phyloP scores from a whole-genome alignment of 2,888 invertebrate species.

The Erebia epiphron region DNA sequence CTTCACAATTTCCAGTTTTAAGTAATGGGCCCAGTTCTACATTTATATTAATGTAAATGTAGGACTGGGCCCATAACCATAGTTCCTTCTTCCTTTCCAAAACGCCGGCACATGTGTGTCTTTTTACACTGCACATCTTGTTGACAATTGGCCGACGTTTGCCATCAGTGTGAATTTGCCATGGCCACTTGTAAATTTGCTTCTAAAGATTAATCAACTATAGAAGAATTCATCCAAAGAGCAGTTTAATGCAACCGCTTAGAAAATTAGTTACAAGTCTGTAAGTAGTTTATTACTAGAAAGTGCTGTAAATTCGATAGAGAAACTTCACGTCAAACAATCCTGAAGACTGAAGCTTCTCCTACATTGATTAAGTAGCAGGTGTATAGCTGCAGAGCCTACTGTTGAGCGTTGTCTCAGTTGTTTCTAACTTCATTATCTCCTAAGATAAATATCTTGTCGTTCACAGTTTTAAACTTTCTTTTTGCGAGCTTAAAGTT shows the following conservation, averaged over 20 bases:
- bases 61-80: too few species aligned
- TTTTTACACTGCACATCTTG: too few species aligned
- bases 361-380: conserved; percentile 30
- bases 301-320: background rate
- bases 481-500: conserved; percentile 9
- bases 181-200: too few species aligned
- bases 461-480: conserved; percentile 17
- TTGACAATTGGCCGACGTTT: too few species aligned
- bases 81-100: too few species aligned
- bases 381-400: conserved; percentile 17
- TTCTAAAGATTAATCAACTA: background rate
- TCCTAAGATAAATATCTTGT: conserved; percentile 30
- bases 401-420: conserved; percentile 2
- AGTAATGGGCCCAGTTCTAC: too few species aligned
- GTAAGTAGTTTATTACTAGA: background rate
- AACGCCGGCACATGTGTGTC: too few species aligned
- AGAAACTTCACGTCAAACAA: conserved; percentile 1
- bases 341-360: conserved; percentile 5
- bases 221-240: background rate
- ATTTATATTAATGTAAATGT: too few species aligned
- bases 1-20: too few species aligned
- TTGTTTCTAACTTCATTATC: conserved; percentile 31
- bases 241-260: background rate
- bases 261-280: background rate
- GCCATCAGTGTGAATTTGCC: too few species aligned